These are phyloP conservation scores for Abrostola triplasia DNA, from an alignment of 2,888 invertebrate species.

Conservation along the genomic window DNA sequence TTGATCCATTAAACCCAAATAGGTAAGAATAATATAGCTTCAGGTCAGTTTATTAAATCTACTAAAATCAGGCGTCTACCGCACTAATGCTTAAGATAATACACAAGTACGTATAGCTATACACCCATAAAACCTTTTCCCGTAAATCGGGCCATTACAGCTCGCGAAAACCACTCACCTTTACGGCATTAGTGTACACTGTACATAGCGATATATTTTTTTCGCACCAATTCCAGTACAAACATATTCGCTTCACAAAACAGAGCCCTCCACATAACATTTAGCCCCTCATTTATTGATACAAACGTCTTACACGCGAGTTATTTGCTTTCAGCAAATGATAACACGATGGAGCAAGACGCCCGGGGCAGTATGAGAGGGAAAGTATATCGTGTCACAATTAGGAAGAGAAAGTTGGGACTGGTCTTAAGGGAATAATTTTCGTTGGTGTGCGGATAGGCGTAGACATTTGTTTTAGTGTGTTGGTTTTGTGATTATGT, in stretches of 20 bases:
- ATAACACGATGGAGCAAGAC: slow-evolving; percentile 25
- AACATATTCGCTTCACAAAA: slow-evolving; percentile 10
- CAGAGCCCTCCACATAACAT: slow-evolving; percentile 33
- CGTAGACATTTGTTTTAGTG: slow-evolving; percentile 3
- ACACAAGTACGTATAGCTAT: neutral
- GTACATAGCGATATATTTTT: slow-evolving; percentile 9
- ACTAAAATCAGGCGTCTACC: too few relatives aligned
- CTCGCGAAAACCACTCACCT: slow-evolving; percentile 13
- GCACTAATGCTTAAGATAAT: too few relatives aligned
- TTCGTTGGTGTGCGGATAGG: neutral
- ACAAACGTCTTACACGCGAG: slow-evolving; percentile 13
- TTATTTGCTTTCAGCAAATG: slow-evolving; percentile 22
- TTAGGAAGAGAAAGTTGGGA: slow-evolving; percentile 17
- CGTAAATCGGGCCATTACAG: slow-evolving; percentile 13
- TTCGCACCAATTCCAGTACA: slow-evolving; percentile 7
- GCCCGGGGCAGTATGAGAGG: slow-evolving; percentile 11
- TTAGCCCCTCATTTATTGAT: slow-evolving; percentile 47
- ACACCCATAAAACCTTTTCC: slow-evolving; percentile 5
- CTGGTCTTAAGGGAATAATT: slow-evolving; percentile 20
- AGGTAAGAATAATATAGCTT: too few relatives aligned
- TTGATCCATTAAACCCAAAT: too few relatives aligned
- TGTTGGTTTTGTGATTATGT: slow-evolving; percentile 6
- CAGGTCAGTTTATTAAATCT: too few relatives aligned
- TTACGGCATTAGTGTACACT: slow-evolving; percentile 2
- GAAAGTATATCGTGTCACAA: slow-evolving; percentile 23